These are phyloP conservation scores for Hydrozoanthus gracilis DNA, from an alignment of 92 coral and sea anemone species.

Conservation along the genomic window DNA sequence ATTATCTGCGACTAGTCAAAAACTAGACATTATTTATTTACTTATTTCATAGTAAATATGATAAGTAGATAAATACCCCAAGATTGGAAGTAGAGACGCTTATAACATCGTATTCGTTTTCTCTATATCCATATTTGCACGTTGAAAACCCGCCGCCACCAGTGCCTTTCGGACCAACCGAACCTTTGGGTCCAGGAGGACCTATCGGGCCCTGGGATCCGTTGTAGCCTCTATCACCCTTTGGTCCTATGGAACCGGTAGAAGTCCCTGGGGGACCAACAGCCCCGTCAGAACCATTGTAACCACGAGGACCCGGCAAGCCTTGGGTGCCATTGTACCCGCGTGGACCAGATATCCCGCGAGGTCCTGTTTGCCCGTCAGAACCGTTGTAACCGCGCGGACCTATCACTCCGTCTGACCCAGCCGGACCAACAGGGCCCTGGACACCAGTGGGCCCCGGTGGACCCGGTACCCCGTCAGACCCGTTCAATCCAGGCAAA, in stretches of 20 bases:
- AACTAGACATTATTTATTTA: too few relatives aligned
- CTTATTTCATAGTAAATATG: too few relatives aligned
- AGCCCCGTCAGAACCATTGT: slow-evolving; percentile 23
- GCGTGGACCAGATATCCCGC: neutral
- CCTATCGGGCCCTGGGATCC: slow-evolving; percentile 14
- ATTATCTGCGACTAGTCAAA: too few relatives aligned
- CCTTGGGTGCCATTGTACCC: slow-evolving; percentile 20
- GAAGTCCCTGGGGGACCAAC: slow-evolving; percentile 29
- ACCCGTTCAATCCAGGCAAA: slow-evolving; percentile 50
- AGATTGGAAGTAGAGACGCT: too few relatives aligned
- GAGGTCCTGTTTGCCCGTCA: slow-evolving; percentile 3
- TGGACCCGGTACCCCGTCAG: slow-evolving; percentile 53
- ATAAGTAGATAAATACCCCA: too few relatives aligned
- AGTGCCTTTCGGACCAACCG: slow-evolving; percentile 16
- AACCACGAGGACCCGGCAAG: slow-evolving; percentile 46
- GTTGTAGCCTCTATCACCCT: neutral
- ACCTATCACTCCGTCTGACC: slow-evolving; percentile 17
- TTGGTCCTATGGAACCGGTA: neutral
- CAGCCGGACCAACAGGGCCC: slow-evolving; percentile 44
- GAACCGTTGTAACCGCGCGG: slow-evolving; percentile 43
- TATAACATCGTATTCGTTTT: neutral
- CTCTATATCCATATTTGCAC: neutral
- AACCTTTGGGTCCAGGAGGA: slow-evolving; percentile 50
- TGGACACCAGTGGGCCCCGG: slow-evolving; percentile 52
- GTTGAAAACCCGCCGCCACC: neutral